Conservation (phyloP, 2,797 vertebrate species). For the Propithecus deckenii region DNA sequence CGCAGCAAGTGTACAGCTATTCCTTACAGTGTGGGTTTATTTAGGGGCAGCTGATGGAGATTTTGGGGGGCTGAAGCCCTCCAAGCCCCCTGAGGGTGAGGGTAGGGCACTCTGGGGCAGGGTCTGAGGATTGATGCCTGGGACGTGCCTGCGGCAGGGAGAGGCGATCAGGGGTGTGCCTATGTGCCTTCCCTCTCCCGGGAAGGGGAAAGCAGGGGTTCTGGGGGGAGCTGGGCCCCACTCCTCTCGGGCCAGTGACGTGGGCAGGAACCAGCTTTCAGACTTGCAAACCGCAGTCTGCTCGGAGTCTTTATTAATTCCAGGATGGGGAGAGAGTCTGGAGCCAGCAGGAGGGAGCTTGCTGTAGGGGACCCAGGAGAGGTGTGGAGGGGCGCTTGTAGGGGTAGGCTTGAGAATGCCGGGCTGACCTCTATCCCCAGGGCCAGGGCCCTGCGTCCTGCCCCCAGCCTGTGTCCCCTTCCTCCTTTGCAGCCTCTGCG, state of each 20-base stretch:
- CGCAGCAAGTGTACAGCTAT: neutral
- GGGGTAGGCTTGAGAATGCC: neutral
- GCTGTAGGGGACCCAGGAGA: neutral
- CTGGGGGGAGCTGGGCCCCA: slow-evolving; percentile 55
- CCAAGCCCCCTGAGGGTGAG: neutral
- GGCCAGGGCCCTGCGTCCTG: neutral
- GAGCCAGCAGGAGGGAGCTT: slow-evolving; percentile 58
- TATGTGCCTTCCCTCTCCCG: neutral
- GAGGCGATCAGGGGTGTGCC: neutral
- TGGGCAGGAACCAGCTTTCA: slow-evolving; percentile 67
- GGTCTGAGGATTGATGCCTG: neutral
- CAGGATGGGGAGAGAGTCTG: slow-evolving; percentile 51
- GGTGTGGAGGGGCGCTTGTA: neutral
- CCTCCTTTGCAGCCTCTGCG: neutral
- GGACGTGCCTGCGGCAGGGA: neutral
- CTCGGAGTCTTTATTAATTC: slow-evolving; percentile 72
- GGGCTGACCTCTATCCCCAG: neutral
- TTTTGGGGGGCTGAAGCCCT: neutral
- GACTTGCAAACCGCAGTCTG: slow-evolving; percentile 77
- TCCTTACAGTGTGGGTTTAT: neutral
- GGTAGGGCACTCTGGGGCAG: neutral
- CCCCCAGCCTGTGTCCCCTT: too few species aligned
- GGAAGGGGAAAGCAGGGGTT: neutral
- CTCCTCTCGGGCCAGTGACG: slow-evolving; percentile 60
- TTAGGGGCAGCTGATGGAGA: neutral